Base-by-base conservation (phyloP, 2,113 vertebrate genomes). In the Desmodus rotundus region DNA sequence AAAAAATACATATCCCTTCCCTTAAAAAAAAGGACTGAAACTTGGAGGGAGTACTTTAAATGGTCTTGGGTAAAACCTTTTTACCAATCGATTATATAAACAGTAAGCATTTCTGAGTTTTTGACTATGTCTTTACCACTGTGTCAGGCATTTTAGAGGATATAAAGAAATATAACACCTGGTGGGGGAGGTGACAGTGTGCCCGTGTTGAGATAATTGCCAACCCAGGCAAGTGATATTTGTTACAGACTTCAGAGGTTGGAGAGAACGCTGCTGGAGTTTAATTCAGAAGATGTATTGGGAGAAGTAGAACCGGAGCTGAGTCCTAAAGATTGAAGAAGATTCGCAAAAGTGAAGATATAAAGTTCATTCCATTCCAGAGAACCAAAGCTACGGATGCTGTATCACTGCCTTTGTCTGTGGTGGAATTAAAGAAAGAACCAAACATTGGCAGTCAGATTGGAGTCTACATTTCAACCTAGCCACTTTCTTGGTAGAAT, bases 161-260 rank as follows among this genome's bases (percentile, higher is more conserved):
- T 90, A 85, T 50, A 85, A 72, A 72, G 52, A 78, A 87, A 92
- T 45, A 41, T 52, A 33, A 95, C 45, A 61, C 47, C 4, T 91
- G 9, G 12, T 45, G 54, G 8, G 31, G 85, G 52, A 96, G 43
- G 50, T 84, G 65, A 87, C 10, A 80, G 52, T 45, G 31, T 67
- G 38, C 28, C 38, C 50, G 19, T 70, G 93, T 90, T 58, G 93
- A 91, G 54, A 82, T 90, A 95, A 90, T 72, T 94, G 56, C 68
- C 73, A 76, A 76, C n/a, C 36, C 31, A 72, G 17, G 24, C 76
- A 81, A 81, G 58, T 65, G 90, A 76, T 72, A 65, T 50, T 73
- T 36, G 38, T 54, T 54, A 52, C 10, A 87, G 85, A 85, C 36
- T 80, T 67, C 63, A 90, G 78, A 54, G 14, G 38, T 28, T 84